Evolutionary conservation across 2,113 vertebrate genomes (phyloP), one percentile per base, ranked within the genome.

Genomic region (Macquaria ambigua): DNA sequence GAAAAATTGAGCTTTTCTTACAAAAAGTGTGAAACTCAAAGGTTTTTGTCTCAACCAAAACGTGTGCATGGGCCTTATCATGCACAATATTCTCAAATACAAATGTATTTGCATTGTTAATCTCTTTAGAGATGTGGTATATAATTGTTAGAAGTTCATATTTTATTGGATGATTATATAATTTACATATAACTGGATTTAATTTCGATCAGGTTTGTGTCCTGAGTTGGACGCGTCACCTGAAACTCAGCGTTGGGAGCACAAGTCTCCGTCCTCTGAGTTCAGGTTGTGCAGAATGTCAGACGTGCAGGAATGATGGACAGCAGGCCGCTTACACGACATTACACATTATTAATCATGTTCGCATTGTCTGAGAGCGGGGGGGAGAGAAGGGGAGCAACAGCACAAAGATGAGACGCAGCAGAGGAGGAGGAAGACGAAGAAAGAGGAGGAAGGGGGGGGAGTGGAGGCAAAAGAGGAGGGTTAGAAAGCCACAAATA

Each of bases 401-500:
- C 86, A 71, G 62, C 61, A 88, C 75, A 67, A 77, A 89, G 90
- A 92, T 88, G 94, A 93, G 89, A 79, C 62, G 79, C 86, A 86
- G 76, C 66, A 59, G 87, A 75, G 82, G 88, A 82, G 82, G 89
- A 87, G 86, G 88, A 91, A 91, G 95, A 95, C 58, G 93, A 91
- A 94, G 87, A 93, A 87, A 89, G 83, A 93, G 82, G 79, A 79
- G 63, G 92, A 76, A 82, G 83, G 74, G 82, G 90, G 83, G 78
- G 79, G 78, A 64, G 91, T 89, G 88, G 88, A 86, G 86, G 91
- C 91, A 78, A 93, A 87, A 89, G 83, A 90, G 92, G 94, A 90
- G 93, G 93, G 94, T 95, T 96, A 93, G 94, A 96, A 95, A 96
- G 96, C 96, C 96, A 96, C 96, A 97, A 97, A 97, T 97, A 97